A percentile compares a stretch with the other conserved stretches of the same genome.
Evolutionary conservation across 64 coral and sea anemone species (phyloP).

Genomic region (Stichodactyla helianthus): DNA sequence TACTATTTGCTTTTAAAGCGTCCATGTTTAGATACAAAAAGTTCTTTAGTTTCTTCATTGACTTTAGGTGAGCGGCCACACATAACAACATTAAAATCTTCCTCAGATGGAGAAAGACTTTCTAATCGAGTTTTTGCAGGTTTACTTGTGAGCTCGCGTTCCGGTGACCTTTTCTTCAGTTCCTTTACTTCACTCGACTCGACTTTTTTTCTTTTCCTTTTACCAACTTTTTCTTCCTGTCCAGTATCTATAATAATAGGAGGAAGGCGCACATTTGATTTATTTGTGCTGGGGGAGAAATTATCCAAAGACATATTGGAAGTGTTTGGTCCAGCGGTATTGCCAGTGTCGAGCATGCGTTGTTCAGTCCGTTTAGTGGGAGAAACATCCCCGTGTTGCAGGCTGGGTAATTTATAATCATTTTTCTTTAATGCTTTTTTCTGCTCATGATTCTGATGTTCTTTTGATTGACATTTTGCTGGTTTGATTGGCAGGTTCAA

Average conservation of each 20-base stretch:
- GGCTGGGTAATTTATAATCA: slow-evolving; percentile 32
- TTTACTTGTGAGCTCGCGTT: slow-evolving; percentile 8
- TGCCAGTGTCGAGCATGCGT: slow-evolving; percentile 5
- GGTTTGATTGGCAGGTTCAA: slow-evolving; percentile 70
- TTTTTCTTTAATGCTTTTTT: slow-evolving; percentile 19
- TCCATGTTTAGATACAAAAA: slow-evolving; percentile 56
- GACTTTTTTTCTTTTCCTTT: slow-evolving; percentile 33
- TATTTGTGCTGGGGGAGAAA: neutral
- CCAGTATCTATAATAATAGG: slow-evolving; percentile 37
- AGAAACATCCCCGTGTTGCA: slow-evolving; percentile 7
- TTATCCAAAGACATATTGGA: neutral
- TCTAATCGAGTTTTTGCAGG: neutral
- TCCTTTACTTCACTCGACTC: neutral
- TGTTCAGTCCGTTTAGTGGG: neutral
- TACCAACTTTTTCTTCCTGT: slow-evolving; percentile 11
- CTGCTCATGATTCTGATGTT: neutral
- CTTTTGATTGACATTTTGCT: slow-evolving; percentile 5
- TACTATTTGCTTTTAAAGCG: slow-evolving; percentile 66
- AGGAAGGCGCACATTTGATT: slow-evolving; percentile 20
- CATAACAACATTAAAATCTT: slow-evolving; percentile 44
- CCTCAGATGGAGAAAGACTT: slow-evolving; percentile 1
- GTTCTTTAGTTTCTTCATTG: slow-evolving; percentile 1
- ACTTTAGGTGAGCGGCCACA: slow-evolving; percentile 45
- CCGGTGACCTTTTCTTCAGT: neutral
- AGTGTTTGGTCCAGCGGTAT: neutral